Percentiles rank a stretch among this genome's conserved stretches.
Conservation (phyloP, 1,140 invertebrate species). For the Mycetomoellerius zeteki region DNA sequence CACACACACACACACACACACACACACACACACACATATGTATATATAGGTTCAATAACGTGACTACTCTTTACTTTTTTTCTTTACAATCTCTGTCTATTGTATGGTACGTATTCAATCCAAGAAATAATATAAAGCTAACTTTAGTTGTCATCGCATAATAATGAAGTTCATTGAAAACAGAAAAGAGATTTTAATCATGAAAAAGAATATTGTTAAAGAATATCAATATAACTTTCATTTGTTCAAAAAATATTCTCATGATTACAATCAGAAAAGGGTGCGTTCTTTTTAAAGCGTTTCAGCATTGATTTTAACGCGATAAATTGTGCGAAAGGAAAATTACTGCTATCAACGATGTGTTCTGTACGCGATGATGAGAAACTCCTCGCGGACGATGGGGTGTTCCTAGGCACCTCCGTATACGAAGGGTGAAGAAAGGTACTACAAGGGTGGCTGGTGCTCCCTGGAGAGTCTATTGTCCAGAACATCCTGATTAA, state of each 20-base stretch:
- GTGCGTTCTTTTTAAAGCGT: slow-evolving; percentile 9
- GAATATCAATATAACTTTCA: background rate
- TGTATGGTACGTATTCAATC: background rate
- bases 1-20: background rate
- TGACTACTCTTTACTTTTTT: background rate
- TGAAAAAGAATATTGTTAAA: background rate
- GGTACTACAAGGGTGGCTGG: slow-evolving; percentile 82
- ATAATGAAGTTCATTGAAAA: slow-evolving; percentile 29
- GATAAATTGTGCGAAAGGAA: slow-evolving; percentile 71
- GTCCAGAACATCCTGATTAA: slow-evolving; percentile 86
- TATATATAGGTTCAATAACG: background rate
- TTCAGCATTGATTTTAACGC: slow-evolving; percentile 27
- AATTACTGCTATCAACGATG: slow-evolving; percentile 65
- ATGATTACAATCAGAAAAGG: background rate
- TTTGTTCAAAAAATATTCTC: background rate
- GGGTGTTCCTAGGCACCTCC: slow-evolving; percentile 78
- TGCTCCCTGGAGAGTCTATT: slow-evolving; percentile 84
- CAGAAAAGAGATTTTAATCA: slow-evolving; percentile 4
- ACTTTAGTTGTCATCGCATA: background rate
- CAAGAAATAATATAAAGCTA: slow-evolving; percentile 1
- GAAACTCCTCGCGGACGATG: slow-evolving; percentile 66
- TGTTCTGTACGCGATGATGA: slow-evolving; percentile 56
- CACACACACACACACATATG: background rate
- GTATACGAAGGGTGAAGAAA: slow-evolving; percentile 80
- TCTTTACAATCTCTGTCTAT: background rate